Percentiles rank a stretch among this genome's conserved stretches.
phyloP scores from a whole-genome alignment of 2,113 vertebrate genomes.

The Rhynchomys soricoides region DNA sequence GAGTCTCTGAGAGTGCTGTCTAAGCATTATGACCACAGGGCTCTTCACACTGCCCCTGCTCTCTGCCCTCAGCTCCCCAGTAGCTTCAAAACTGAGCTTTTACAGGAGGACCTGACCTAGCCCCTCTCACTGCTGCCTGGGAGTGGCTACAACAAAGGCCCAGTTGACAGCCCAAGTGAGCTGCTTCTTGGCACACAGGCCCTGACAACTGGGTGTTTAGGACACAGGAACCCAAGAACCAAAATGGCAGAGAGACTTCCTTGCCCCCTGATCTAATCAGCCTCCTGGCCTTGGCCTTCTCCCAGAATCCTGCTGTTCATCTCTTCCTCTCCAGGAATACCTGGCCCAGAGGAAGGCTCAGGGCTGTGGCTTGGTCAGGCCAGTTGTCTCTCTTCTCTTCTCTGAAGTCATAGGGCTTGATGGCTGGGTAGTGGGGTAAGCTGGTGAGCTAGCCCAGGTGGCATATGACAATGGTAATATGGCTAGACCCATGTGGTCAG shows the following conservation, averaged over 20 bases:
- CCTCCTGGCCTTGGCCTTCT: background rate
- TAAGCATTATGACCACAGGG: background rate
- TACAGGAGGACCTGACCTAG: background rate
- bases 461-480: rapidly evolving
- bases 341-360: rapidly evolving
- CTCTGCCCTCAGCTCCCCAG: background rate
- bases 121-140: background rate
- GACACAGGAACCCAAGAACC: background rate
- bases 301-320: background rate
- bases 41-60: rapidly evolving
- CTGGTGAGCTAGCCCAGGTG: background rate
- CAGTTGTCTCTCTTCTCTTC: background rate
- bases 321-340: background rate
- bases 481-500: too few species aligned
- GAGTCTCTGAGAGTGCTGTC: background rate
- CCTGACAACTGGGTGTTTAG: background rate
- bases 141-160: background rate
- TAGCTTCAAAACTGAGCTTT: background rate
- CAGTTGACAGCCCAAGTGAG: background rate
- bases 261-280: background rate
- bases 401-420: background rate
- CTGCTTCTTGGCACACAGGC: background rate
- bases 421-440: rapidly evolving
- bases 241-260: background rate
- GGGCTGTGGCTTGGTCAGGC: background rate